These are phyloP conservation scores for Linnaemya tessellans DNA, from an alignment of 2,888 invertebrate species.

Conservation along the genomic window DNA sequence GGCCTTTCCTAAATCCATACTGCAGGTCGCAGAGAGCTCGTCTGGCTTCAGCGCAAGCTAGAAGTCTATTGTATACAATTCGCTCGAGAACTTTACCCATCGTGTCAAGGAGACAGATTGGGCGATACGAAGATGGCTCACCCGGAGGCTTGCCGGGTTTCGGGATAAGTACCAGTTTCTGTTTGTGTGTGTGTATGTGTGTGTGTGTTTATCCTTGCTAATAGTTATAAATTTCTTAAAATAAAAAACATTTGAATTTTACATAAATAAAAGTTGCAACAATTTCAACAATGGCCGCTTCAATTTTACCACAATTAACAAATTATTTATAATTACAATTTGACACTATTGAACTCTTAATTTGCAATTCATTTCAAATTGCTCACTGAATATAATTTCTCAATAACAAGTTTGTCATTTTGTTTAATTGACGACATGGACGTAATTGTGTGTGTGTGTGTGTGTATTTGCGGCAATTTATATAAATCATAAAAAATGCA, in stretches of 20 bases:
- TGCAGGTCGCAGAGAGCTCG: too few relatives aligned
- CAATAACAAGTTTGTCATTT: constrained; percentile 55
- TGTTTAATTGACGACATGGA: constrained; percentile 41
- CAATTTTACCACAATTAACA: constrained; percentile 44
- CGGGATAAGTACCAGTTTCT: too few relatives aligned
- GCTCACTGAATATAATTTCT: constrained; percentile 12
- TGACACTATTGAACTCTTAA: constrained; percentile 43
- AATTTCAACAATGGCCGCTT: constrained; percentile 22
- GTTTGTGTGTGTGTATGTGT: too few relatives aligned
- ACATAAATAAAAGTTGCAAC: neutral
- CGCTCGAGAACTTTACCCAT: too few relatives aligned
- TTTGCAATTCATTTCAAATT: constrained; percentile 19
- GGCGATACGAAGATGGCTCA: too few relatives aligned
- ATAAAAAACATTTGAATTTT: neutral
- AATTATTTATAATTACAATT: constrained; percentile 54
- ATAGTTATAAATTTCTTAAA: too few relatives aligned
- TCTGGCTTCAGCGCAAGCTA: too few relatives aligned
- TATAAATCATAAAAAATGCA: constrained; percentile 58
- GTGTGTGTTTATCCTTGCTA: too few relatives aligned
- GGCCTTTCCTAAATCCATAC: too few relatives aligned
- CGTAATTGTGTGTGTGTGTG: neutral
- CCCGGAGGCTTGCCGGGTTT: too few relatives aligned
- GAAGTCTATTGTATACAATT: too few relatives aligned
- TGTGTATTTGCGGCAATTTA: constrained; percentile 24
- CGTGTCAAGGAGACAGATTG: too few relatives aligned